phyloP scores from a whole-genome alignment of 2,113 vertebrate species.

The Cariama cristata region DNA sequence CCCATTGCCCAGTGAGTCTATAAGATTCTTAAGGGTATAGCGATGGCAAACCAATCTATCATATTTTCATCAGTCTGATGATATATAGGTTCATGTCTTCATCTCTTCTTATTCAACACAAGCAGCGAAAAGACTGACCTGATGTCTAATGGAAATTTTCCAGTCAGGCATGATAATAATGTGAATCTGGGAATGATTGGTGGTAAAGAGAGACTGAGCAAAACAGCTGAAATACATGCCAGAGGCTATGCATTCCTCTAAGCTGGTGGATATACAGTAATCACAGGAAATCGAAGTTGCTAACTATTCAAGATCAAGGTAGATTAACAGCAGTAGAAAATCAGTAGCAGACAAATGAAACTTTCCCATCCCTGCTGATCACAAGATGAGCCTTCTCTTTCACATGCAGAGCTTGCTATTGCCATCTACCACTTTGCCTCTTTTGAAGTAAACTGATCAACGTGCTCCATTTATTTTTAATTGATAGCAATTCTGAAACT shows the following conservation, averaged over 20 bases:
- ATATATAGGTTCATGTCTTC: neutral
- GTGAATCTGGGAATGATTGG: neutral
- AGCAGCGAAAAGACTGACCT: neutral
- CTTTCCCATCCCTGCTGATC: neutral
- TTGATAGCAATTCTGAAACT: neutral
- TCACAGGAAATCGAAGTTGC: neutral
- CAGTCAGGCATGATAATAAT: neutral
- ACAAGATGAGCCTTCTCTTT: neutral
- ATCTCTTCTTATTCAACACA: neutral
- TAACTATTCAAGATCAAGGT: neutral
- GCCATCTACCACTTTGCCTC: accelerated
- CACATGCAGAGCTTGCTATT: neutral
- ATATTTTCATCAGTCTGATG: neutral
- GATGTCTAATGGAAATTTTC: neutral
- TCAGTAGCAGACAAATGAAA: neutral
- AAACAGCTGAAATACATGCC: neutral
- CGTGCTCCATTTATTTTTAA: neutral
- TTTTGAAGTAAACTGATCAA: neutral
- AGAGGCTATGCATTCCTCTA: neutral
- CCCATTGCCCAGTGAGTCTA: neutral
- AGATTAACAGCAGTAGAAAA: neutral
- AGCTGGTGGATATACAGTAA: neutral
- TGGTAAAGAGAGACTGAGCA: neutral
- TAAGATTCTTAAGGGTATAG: neutral
- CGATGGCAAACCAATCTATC: neutral